Evolutionary conservation across 2,113 vertebrate genomes (phyloP), one percentile per base, ranked within the genome.

Genomic region (Caranx melampygus): DNA sequence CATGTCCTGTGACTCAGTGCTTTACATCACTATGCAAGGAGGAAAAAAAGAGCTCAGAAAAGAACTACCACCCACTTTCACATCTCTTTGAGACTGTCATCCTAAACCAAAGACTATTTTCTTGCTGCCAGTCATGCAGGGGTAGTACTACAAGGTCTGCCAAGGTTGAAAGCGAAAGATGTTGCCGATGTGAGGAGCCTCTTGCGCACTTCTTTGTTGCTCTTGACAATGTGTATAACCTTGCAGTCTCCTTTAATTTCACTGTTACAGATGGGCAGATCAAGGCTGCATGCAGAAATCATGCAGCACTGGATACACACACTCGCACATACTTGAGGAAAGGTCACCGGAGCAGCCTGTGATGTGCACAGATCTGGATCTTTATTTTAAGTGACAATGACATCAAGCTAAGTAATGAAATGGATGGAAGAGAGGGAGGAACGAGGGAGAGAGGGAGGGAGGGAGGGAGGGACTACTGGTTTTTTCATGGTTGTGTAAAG

Each of bases 131-230:
- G 79, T 90, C 83, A 86, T 62, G 75, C 79, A 72, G 51, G 57
- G 59, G 66, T 33, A 61, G 63, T 4, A 42, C 80, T 82, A 88
- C 89, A 93, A 90, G 85, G 86, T 86, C 81, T 75, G 69, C 63
- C 84, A 88, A 87, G 88, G 92, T 90, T 89, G 75, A 83, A 85
- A 81, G 82, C 60, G 54, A 79, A 71, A 79, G 51, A 87, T 76
- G 78, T 60, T 26, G 67, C 57, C 7, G 57, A 88, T 80, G 72
- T 72, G 52, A 78, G 63, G 59, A 68, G 42, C 26, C 71, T 79
- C 45, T 81, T 37, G 16, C 14, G 3, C 15, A 1, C 66, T 54
- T 69, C 78, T 85, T 78, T 79, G 72, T 72, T 12, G 9, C 73
- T 72, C 62, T 67, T 57, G 71, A 85, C 79, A 74, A 44, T 70